A percentile compares a stretch with the other conserved stretches of the same genome.
Conservation (phyloP, 2,113 vertebrate genomes). For the Leptodactylus fuscus region DNA sequence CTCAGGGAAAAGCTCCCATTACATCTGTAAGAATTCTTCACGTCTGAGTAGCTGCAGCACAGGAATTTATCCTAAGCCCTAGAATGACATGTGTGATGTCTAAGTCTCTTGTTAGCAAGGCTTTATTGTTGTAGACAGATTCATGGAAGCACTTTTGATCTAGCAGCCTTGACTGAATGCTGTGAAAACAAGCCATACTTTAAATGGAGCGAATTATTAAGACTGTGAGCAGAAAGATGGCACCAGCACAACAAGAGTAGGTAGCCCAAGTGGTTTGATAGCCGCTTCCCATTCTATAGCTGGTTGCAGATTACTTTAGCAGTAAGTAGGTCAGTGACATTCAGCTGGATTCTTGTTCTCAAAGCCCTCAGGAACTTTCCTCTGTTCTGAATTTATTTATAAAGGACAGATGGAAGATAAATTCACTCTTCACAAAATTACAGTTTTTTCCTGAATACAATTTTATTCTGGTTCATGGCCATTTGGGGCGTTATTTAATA, state of each 20-base stretch:
- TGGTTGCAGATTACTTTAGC: conserved; percentile 13
- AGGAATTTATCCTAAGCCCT: conserved; percentile 1
- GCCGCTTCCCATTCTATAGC: conserved; percentile 7
- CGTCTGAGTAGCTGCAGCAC: background rate
- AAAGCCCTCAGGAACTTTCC: background rate
- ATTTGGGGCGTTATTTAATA: background rate
- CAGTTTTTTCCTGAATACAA: background rate
- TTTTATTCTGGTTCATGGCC: background rate
- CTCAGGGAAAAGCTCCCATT: conserved; percentile 18
- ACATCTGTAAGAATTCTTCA: conserved; percentile 15
- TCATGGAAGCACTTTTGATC: conserved; percentile 19
- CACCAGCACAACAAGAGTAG: background rate
- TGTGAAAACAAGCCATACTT: conserved; percentile 8
- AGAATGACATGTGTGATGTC: conserved; percentile 3
- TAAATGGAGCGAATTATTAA: conserved; percentile 11
- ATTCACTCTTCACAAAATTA: background rate
- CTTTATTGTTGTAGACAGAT: conserved; percentile 27
- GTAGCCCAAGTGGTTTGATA: background rate
- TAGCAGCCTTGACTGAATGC: background rate
- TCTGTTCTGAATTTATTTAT: background rate
- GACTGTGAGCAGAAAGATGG: background rate
- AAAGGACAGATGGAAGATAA: background rate
- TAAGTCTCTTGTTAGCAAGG: conserved; percentile 22
- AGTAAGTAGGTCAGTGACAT: conserved; percentile 42
- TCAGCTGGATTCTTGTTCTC: conserved; percentile 31